A percentile compares a stretch with the other conserved stretches of the same genome.
phyloP scores from a whole-genome alignment of 2,113 vertebrate genomes.

The Pomatorhinus ruficollis region DNA sequence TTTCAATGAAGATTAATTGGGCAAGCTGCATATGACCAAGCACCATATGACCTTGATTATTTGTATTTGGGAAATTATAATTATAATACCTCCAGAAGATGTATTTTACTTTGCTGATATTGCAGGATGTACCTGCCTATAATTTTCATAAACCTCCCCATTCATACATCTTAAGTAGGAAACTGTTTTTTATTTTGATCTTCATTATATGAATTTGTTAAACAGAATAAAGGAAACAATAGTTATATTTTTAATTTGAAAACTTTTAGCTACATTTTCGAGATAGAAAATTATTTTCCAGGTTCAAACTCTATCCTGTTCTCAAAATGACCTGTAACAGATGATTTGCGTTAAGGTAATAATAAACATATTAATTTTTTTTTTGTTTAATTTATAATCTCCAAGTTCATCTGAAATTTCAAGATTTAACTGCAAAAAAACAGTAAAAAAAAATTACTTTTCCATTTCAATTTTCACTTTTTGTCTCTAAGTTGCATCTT shows the following conservation, averaged over 20 bases:
- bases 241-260: neutral
- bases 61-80: neutral
- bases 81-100: neutral
- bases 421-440: neutral
- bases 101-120: neutral
- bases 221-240: neutral
- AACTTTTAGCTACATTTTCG: neutral
- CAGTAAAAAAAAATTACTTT: neutral
- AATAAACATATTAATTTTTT: neutral
- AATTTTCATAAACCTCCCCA: neutral
- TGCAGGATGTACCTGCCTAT: neutral
- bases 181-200: neutral
- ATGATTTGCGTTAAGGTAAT: neutral
- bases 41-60: neutral
- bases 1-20: no score
- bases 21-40: no score
- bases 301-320: neutral
- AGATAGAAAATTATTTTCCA: neutral
- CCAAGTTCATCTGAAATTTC: neutral
- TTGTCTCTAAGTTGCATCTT: neutral
- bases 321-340: neutral
- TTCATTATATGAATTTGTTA: neutral
- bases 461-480: neutral
- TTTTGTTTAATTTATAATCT: neutral
- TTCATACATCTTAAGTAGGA: neutral